Base-by-base conservation (phyloP, 2,113 vertebrate genomes). In the Nansenia antarctica region DNA sequence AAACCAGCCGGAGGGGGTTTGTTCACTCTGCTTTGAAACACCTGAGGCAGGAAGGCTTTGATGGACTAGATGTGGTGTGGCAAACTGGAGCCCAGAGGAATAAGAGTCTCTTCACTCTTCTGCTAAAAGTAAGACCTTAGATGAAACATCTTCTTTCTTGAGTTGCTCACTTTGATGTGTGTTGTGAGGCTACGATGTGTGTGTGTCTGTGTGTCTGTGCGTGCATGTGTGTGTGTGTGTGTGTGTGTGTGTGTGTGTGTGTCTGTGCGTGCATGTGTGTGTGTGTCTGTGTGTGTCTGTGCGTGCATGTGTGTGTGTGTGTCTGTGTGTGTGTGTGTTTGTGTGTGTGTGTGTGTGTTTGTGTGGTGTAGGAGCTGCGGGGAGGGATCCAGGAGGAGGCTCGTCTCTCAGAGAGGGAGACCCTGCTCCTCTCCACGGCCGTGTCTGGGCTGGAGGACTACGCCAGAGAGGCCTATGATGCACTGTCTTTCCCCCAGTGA, bases 41-140 rank as follows among this genome's bases (percentile, higher is more conserved):
- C 59, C 66, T 90, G 27, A 45, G 61, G 62, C 57, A 74, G 30
- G 62, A 81, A 53, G 70, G 73, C 11, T 90, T 87, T 72, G 89
- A 90, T 58, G 87, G 85, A 47, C 73, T 86, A 35, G 86, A 92
- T 22, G 55, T 88, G 62, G 79, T 80, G 61, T 81, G 87, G 37
- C 47, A 22, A 57, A 4, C 52, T 35, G 42, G 26, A 69, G 22
- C 70, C 45, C 53, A 47, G 45, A 57, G 47, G 11, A 62, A 4
- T 4, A 84, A 85, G 47, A 53, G 67, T 7, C 14, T 57, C 66
- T 86, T 90, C 69, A 83, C 73, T 9, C 1, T 61, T 57, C 55
- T 90, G 30, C 75, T 81, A 39, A 78, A 89, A 85, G 87, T 81
- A 65, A 70, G 79, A 49, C 45, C 11, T 35, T 9, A 9, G 20